A percentile compares a stretch with the other conserved stretches of the same genome.
These are phyloP conservation scores for Drosophila mayri DNA, from an alignment of 1,140 invertebrate genomes.

Conservation along the genomic window DNA sequence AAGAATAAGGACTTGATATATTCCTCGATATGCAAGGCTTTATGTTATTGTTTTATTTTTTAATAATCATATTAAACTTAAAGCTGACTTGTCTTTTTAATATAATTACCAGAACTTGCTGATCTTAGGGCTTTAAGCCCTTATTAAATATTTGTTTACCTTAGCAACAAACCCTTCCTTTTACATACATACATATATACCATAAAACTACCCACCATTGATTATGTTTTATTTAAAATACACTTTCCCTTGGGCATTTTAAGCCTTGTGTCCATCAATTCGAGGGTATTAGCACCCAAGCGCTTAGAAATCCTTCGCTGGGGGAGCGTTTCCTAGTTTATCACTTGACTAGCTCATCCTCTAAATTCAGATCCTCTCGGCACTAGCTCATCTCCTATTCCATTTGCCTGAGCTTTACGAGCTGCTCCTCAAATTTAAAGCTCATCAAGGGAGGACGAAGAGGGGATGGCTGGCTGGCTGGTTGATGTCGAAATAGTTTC, in stretches of 20 bases:
- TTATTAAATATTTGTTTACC: conserved; percentile 1
- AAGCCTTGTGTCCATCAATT: conserved; percentile 9
- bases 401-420: conserved; percentile 69
- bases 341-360: conserved; percentile 8
- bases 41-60: neutral
- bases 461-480: neutral
- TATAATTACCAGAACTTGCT: neutral
- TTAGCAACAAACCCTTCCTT: neutral
- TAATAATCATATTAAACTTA: neutral
- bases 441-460: conserved; percentile 56
- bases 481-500: conserved; percentile 67
- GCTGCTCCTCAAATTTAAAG: conserved; percentile 72
- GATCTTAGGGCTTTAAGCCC: neutral
- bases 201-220: neutral
- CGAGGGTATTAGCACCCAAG: no score
- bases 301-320: conserved; percentile 9
- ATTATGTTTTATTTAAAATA: conserved; percentile 10
- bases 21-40: neutral
- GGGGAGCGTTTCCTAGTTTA: conserved; percentile 36
- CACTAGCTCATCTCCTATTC: conserved; percentile 67
- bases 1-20: neutral
- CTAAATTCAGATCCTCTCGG: neutral
- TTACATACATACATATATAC: no score
- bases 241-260: conserved; percentile 2
- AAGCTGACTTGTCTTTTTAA: neutral